Evolutionary conservation across 2,113 vertebrate genomes (phyloP).

Genomic region (Calypte anna): DNA sequence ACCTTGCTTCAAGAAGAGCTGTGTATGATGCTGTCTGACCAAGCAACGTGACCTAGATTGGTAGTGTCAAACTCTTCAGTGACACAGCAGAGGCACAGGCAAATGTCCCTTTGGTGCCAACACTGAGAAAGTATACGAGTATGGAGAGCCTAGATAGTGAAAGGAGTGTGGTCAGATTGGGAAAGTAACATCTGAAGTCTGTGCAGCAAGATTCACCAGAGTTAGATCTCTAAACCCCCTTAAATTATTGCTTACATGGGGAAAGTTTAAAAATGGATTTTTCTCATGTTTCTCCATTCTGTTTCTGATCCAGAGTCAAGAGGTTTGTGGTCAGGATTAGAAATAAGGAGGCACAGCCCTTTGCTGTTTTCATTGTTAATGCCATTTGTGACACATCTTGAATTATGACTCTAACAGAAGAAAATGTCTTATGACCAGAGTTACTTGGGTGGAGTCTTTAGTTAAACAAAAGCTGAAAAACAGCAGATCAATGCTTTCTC

Average conservation of each 20-base stretch:
- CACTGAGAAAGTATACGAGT: neutral
- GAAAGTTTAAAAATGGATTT: conserved; percentile 20
- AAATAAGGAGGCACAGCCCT: neutral
- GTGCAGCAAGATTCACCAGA: neutral
- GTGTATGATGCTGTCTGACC: neutral
- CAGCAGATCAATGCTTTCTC: neutral
- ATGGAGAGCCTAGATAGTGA: neutral
- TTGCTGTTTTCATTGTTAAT: neutral
- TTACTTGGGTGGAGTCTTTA: conserved; percentile 44
- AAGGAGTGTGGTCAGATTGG: neutral
- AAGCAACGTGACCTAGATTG: neutral
- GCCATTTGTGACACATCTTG: conserved; percentile 54
- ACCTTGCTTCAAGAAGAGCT: neutral
- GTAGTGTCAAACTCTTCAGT: neutral
- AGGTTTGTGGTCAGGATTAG: conserved; percentile 41
- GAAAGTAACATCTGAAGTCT: neutral
- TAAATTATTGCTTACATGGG: conserved; percentile 27
- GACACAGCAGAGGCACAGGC: neutral
- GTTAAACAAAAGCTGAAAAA: conserved; percentile 45
- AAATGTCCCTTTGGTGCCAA: neutral
- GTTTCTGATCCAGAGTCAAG: neutral
- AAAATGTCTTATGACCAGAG: conserved; percentile 53
- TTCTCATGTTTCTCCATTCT: conserved; percentile 30
- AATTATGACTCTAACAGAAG: conserved; percentile 49
- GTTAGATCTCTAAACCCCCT: neutral